Conservation (phyloP, 2,888 invertebrate species). For the Perizoma affinitatum region DNA sequence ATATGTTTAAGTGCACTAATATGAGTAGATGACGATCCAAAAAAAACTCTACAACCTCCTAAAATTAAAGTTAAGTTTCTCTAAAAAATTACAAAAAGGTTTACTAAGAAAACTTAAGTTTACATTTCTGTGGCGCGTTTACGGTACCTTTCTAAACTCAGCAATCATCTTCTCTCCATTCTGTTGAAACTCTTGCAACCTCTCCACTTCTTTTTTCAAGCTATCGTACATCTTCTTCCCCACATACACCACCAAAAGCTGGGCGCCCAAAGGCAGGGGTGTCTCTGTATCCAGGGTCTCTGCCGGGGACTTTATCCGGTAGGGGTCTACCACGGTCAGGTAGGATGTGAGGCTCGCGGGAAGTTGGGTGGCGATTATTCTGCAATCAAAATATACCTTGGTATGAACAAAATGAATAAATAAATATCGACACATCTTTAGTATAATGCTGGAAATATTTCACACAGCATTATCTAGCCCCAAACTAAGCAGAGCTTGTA, state of each 20-base stretch:
- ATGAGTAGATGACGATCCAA: too few species aligned
- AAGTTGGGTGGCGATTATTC: conserved; percentile 92
- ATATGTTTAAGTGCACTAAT: too few species aligned
- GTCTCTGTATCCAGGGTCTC: conserved; percentile 87
- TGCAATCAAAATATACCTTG: conserved; percentile 50
- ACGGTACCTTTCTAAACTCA: conserved; percentile 67
- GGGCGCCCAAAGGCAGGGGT: conserved; percentile 91
- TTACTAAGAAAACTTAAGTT: too few species aligned
- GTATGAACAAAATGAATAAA: too few species aligned
- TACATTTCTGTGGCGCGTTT: too few species aligned
- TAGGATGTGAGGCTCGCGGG: conserved; percentile 90
- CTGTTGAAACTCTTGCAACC: conserved; percentile 67
- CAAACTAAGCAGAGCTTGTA: too few species aligned
- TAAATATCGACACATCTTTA: too few species aligned
- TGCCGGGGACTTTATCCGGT: conserved; percentile 92
- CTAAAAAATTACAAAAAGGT: neutral
- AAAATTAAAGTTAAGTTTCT: too few species aligned
- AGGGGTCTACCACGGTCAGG: conserved; percentile 92
- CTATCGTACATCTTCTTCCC: conserved; percentile 85
- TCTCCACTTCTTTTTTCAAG: conserved; percentile 68
- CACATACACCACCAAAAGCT: conserved; percentile 91
- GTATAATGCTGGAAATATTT: too few species aligned
- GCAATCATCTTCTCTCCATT: conserved; percentile 74
- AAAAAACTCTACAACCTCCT: too few species aligned
- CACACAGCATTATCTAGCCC: too few species aligned